A percentile compares a stretch with the other conserved stretches of the same genome.
Conservation (phyloP, 64 coral and sea anemone genomes). For the Platygyra sinensis region DNA sequence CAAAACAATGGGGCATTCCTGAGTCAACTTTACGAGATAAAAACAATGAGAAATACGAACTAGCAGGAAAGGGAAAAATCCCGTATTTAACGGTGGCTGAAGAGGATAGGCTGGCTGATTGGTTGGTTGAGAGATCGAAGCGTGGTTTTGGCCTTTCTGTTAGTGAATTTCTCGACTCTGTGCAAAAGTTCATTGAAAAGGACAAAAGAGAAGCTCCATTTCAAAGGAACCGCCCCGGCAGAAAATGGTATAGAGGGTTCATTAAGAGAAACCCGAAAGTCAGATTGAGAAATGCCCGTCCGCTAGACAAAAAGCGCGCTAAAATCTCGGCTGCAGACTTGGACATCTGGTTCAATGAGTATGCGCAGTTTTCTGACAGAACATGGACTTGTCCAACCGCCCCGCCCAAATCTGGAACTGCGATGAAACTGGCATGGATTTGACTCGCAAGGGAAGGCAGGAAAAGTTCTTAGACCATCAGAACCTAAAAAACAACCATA, state of each 20-base stretch:
- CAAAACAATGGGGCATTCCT: background rate
- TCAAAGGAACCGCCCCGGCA: background rate
- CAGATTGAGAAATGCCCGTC: background rate
- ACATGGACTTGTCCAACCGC: background rate
- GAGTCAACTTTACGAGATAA: background rate
- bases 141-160: slow-evolving; percentile 12
- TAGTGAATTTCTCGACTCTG: background rate
- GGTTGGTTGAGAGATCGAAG: slow-evolving; percentile 11
- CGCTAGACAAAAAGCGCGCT: background rate
- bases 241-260: slow-evolving; percentile 1
- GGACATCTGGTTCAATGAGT: background rate
- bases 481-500: too few species aligned
- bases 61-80: background rate
- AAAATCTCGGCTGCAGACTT: background rate
- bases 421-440: background rate
- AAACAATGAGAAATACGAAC: background rate
- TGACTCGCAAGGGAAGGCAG: too few species aligned
- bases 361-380: background rate
- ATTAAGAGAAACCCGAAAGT: background rate
- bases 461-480: too few species aligned
- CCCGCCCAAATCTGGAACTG: slow-evolving; percentile 28
- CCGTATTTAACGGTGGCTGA: background rate
- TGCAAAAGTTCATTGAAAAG: background rate
- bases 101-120: background rate
- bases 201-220: background rate